Evolutionary conservation across 2,797 vertebrate genomes (phyloP), one percentile per base, ranked within the genome.

Genomic region (Eutrigla gurnardus): DNA sequence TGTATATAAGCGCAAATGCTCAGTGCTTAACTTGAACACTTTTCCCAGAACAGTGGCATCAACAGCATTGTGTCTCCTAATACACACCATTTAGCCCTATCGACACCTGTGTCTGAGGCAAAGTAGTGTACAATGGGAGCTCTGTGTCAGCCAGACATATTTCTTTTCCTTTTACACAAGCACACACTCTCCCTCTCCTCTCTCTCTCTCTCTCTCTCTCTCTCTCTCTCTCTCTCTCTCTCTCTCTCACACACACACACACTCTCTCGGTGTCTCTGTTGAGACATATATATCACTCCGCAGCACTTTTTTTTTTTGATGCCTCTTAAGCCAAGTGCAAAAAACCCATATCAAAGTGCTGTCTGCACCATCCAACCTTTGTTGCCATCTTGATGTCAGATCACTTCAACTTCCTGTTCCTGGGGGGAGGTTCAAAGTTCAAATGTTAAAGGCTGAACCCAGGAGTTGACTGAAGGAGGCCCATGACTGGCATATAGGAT

Each of bases 371-470:
- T 92, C 93, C 87, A 90, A 96, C 95, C 95, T 96, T 93, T 92
- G 93, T 74, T 93, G 95, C 93, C 95, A 96, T 96, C 89, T 93
- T 84, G 92, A 88, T 81, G 92, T 95, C 92, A 83, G 92, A 89
- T 90, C 88, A 90, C 91, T 90, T 92, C 92, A 81, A 92, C 90
- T 92, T 92, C 89, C 93, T 93, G 93, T 91, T 89, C 91, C 94
- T 94, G 70, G 80, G 70, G 80, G 78, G 73, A 81, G 83, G 90
- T 92, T 94, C 80, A 94, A 82, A 93, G 85, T 89, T 90, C 61
- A 91, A 77, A 91, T 70, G 79, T 89, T 78, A 89, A 89, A 90
- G 64, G 82, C 90, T 72, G 88, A 77, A 68, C 2, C 70, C 61
- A 42, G 17, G 37, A 53, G 42, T 39, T 68, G 11, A 40, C 7